phyloP scores from a whole-genome alignment of 2,797 vertebrate genomes.

The Sarcoramphus papa region DNA sequence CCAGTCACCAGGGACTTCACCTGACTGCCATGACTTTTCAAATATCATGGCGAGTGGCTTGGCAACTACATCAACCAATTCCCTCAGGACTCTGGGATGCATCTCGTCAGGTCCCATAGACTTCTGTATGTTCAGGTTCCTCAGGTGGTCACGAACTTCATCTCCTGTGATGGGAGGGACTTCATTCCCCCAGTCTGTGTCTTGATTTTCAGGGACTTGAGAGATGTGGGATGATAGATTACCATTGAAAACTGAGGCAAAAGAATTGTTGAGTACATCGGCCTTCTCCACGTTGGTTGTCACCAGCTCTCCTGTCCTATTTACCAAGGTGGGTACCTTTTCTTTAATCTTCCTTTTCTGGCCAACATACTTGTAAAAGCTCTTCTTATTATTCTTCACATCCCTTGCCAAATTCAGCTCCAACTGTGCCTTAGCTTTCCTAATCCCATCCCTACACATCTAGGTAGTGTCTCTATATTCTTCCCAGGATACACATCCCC shows the following conservation, averaged over 20 bases:
- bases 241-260: background rate
- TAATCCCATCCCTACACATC: too few relatives aligned
- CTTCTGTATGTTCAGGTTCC: background rate
- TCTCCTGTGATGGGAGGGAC: background rate
- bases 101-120: rapidly evolving
- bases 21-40: background rate
- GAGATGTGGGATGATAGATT: background rate
- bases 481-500: background rate
- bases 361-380: background rate
- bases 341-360: background rate
- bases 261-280: background rate
- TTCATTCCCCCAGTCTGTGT: background rate
- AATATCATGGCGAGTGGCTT: background rate
- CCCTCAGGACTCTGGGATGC: background rate
- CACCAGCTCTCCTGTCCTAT: background rate
- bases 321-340: background rate
- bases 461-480: background rate
- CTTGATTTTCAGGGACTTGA: background rate
- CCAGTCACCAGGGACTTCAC: too few relatives aligned
- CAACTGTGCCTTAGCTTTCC: background rate
- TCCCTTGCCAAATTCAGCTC: background rate
- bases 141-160: background rate
- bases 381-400: background rate
- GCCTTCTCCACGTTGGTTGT: rapidly evolving
- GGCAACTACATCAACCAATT: background rate